Percentiles rank a stretch among this genome's conserved stretches.
Conservation (phyloP, 1,140 invertebrate genomes). For the Brachionus koreanus region DNA sequence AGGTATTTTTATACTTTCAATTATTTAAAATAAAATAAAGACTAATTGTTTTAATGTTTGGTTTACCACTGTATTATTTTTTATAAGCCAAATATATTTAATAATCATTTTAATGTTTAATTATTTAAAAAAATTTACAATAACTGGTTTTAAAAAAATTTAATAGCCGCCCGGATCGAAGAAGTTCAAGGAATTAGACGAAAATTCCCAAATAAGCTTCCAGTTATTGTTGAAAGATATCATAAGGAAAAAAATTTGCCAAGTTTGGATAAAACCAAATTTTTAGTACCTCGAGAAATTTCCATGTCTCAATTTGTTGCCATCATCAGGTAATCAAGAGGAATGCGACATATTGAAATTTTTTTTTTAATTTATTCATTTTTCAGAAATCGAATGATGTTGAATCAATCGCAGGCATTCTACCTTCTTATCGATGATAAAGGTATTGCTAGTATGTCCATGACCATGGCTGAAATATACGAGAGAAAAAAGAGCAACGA, state of each 20-base stretch:
- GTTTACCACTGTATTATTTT: background rate
- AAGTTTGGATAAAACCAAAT: slow-evolving; percentile 65
- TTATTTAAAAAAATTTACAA: slow-evolving; percentile 45
- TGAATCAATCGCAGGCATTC: slow-evolving; percentile 65
- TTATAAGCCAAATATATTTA: background rate
- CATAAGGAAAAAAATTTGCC: slow-evolving; percentile 64
- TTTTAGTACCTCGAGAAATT: slow-evolving; percentile 66
- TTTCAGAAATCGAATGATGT: slow-evolving; percentile 51
- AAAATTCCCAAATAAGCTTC: slow-evolving; percentile 61
- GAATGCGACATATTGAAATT: background rate
- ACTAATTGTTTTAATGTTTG: background rate
- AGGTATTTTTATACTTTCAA: slow-evolving; percentile 46
- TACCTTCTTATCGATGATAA: slow-evolving; percentile 76
- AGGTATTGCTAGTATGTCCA: slow-evolving; percentile 72
- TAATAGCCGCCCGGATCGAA: slow-evolving; percentile 58
- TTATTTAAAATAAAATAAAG: background rate
- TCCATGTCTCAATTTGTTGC: slow-evolving; percentile 66
- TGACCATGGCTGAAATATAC: slow-evolving; percentile 75
- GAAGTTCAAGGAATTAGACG: slow-evolving; percentile 60
- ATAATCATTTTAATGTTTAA: background rate
- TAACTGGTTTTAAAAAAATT: slow-evolving; percentile 37
- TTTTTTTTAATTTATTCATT: background rate
- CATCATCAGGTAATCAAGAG: slow-evolving; percentile 62
- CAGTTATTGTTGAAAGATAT: slow-evolving; percentile 65
- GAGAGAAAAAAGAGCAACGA: slow-evolving; percentile 70